phyloP scores from a whole-genome alignment of 1,140 invertebrate genomes.

The Liolophura sinensis region DNA sequence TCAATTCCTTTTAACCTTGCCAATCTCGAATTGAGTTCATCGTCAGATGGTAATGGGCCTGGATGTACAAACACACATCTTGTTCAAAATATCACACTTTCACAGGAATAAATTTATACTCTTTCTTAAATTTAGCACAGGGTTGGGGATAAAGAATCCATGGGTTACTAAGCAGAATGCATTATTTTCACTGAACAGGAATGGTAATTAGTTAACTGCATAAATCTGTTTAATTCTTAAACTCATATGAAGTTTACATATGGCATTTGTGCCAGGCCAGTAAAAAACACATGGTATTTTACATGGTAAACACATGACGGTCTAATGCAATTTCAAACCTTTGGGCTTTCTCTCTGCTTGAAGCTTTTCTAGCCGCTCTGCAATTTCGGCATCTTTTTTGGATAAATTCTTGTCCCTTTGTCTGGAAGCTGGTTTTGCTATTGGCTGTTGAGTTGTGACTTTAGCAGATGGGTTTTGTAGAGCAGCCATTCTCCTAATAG shows the following conservation, averaged over 20 bases:
- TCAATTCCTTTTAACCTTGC: conserved; percentile 26
- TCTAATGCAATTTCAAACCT: no score
- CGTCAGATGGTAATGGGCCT: background rate
- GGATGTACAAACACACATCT: background rate
- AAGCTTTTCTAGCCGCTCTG: conserved; percentile 40
- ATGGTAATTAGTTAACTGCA: conserved; percentile 13
- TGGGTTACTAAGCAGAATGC: background rate
- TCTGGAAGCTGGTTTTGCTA: background rate
- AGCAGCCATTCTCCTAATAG: background rate
- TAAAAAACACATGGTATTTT: conserved; percentile 14
- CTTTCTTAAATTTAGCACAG: background rate
- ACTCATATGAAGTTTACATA: background rate
- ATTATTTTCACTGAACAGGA: background rate
- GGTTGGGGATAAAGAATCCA: background rate
- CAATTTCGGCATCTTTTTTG: conserved; percentile 41
- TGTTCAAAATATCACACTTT: background rate
- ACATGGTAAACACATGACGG: no score
- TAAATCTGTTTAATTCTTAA: background rate
- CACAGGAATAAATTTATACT: background rate
- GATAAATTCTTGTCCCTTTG: conserved; percentile 14
- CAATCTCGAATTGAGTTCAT: conserved; percentile 28
- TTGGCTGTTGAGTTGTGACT: background rate
- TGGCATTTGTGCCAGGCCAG: conserved; percentile 1
- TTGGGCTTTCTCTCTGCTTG: no score
- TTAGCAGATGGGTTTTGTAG: background rate